Conservation (phyloP, 2,888 invertebrate species). For the Allygus modestus region DNA sequence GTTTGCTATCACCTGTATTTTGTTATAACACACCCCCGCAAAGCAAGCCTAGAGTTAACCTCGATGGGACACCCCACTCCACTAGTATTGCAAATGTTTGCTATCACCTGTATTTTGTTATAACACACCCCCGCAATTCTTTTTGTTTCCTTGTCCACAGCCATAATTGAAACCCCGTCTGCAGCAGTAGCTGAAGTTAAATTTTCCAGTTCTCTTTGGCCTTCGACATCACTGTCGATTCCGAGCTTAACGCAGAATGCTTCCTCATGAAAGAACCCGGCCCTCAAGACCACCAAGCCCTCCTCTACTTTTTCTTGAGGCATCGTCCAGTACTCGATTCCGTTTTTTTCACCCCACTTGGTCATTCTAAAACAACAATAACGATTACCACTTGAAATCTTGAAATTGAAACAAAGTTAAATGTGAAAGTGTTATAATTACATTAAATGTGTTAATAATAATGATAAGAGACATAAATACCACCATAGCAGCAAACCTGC, state of each 20-base stretch:
- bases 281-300: conserved; percentile 45
- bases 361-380: conserved; percentile 44
- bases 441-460: no score
- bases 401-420: no score
- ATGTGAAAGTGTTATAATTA: no score
- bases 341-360: conserved; percentile 59
- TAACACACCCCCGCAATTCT: conserved; percentile 62
- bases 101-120: conserved; percentile 65
- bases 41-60: no score
- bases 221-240: conserved; percentile 54
- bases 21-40: conserved; percentile 64
- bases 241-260: conserved; percentile 27
- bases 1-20: conserved; percentile 63
- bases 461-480: no score
- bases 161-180: conserved; percentile 64
- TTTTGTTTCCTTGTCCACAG: conserved; percentile 59
- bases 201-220: conserved; percentile 61
- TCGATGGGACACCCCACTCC: no score
- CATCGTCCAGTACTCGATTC: conserved; percentile 59
- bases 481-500: no score
- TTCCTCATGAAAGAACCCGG: conserved; percentile 63
- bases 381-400: no score
- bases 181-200: conserved; percentile 49
- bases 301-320: conserved; percentile 44
- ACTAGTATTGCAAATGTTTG: no score